phyloP scores from a whole-genome alignment of 1,140 invertebrate species.

The Drosophila rufa region DNA sequence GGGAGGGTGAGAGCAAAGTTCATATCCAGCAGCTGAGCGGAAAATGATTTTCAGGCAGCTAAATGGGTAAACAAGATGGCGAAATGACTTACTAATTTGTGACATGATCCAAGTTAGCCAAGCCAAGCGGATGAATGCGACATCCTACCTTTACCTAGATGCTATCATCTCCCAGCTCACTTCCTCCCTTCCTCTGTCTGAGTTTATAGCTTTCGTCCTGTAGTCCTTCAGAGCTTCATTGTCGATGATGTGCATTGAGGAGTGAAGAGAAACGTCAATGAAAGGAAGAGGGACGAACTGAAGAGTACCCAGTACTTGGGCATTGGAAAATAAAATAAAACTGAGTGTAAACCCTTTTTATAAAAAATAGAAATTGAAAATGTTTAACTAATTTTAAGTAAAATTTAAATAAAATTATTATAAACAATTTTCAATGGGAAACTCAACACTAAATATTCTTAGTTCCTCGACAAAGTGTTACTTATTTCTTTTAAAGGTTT shows the following conservation, averaged over 20 bases:
- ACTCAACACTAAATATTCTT: background rate
- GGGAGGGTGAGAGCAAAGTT: slow-evolving; percentile 22
- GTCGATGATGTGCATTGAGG: slow-evolving; percentile 52
- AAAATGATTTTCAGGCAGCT: slow-evolving; percentile 40
- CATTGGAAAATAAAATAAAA: background rate
- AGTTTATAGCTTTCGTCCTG: slow-evolving; percentile 34
- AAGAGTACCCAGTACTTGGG: slow-evolving; percentile 1
- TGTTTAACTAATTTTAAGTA: background rate
- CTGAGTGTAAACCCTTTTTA: background rate
- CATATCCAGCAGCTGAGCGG: slow-evolving; percentile 19
- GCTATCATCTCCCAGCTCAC: slow-evolving; percentile 26
- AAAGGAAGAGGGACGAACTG: background rate
- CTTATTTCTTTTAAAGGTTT: background rate
- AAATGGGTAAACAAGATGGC: slow-evolving; percentile 55
- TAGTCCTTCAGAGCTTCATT: slow-evolving; percentile 23
- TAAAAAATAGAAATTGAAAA: background rate
- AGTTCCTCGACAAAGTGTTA: too few relatives aligned
- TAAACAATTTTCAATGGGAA: too few relatives aligned
- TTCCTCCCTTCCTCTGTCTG: background rate
- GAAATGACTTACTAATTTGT: slow-evolving; percentile 81
- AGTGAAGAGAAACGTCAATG: slow-evolving; percentile 19
- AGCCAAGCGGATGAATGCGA: slow-evolving; percentile 56
- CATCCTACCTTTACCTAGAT: slow-evolving; percentile 45
- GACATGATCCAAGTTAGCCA: slow-evolving; percentile 79
- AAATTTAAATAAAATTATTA: background rate